Evolutionary conservation across 2,797 vertebrate genomes (phyloP).

Genomic region (Tapirus indicus): DNA sequence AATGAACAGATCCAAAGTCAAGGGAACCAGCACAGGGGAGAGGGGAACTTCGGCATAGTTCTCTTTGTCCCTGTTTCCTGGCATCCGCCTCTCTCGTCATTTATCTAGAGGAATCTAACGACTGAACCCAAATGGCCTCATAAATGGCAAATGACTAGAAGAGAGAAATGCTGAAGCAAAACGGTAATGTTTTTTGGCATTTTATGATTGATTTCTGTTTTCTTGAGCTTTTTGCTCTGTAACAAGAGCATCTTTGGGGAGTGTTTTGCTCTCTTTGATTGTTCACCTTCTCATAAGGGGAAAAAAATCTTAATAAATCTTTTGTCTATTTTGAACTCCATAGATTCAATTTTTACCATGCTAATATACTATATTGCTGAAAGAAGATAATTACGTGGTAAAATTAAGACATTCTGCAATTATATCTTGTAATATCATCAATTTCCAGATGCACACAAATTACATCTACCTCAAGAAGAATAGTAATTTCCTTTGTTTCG

Average conservation of each 20-base stretch:
- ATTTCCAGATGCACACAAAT: conserved; percentile 83
- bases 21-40: not conserved
- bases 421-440: conserved; percentile 80
- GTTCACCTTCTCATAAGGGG: conserved; percentile 51
- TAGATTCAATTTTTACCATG: conserved; percentile 72
- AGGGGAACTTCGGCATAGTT: not conserved
- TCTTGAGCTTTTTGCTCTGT: conserved; percentile 2
- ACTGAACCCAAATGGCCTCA: not conserved
- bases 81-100: not conserved
- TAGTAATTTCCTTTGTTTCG: conserved; percentile 82
- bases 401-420: conserved; percentile 82
- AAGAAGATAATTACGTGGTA: conserved; percentile 78
- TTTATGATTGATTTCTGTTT: conserved; percentile 33
- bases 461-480: conserved; percentile 79
- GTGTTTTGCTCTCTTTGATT: conserved; percentile 49
- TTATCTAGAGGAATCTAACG: not conserved
- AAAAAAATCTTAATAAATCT: conserved; percentile 74
- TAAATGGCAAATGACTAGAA: conserved; percentile 11
- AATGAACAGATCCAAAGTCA: not conserved
- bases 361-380: conserved; percentile 68
- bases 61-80: not conserved
- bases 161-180: conserved; percentile 24
- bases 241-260: conserved; percentile 7
- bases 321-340: conserved; percentile 67
- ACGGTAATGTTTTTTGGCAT: not conserved